Conservation (phyloP, 2,888 invertebrate species). For the Drosophila multiciliata region DNA sequence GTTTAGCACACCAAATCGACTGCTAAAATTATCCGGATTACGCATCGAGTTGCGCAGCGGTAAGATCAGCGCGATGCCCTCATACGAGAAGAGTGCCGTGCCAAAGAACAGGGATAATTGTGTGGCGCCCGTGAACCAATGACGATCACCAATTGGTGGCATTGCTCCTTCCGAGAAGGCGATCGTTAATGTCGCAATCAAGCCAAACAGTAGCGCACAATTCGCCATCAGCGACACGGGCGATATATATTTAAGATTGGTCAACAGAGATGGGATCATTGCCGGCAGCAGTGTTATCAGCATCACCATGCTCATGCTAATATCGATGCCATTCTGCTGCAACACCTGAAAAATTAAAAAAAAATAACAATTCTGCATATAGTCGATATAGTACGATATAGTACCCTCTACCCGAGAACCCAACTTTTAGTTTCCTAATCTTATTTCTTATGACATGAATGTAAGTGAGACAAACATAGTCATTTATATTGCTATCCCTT, state of each 20-base stretch:
- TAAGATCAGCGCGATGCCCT: slow-evolving; percentile 96
- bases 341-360: slow-evolving; percentile 84
- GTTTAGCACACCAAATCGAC: slow-evolving; percentile 93
- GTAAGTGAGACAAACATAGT: background rate
- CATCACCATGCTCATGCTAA: slow-evolving; percentile 78
- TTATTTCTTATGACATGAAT: background rate
- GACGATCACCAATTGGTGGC: slow-evolving; percentile 87
- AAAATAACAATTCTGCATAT: background rate
- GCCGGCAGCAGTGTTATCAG: slow-evolving; percentile 78
- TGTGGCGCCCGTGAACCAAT: slow-evolving; percentile 87
- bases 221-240: slow-evolving; percentile 93
- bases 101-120: slow-evolving; percentile 95
- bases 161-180: slow-evolving; percentile 89
- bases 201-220: slow-evolving; percentile 88
- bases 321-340: slow-evolving; percentile 74
- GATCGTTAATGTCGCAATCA: slow-evolving; percentile 91
- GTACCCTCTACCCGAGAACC: background rate
- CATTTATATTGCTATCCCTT: background rate
- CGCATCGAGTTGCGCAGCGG: slow-evolving; percentile 97
- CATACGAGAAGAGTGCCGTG: slow-evolving; percentile 97
- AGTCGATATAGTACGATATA: background rate
- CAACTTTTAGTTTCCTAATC: too few species aligned
- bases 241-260: slow-evolving; percentile 85
- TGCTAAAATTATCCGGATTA: slow-evolving; percentile 91
- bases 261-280: slow-evolving; percentile 82